Evolutionary conservation across 2,888 invertebrate genomes (phyloP).

Genomic region (Cerceris rybyensis): DNA sequence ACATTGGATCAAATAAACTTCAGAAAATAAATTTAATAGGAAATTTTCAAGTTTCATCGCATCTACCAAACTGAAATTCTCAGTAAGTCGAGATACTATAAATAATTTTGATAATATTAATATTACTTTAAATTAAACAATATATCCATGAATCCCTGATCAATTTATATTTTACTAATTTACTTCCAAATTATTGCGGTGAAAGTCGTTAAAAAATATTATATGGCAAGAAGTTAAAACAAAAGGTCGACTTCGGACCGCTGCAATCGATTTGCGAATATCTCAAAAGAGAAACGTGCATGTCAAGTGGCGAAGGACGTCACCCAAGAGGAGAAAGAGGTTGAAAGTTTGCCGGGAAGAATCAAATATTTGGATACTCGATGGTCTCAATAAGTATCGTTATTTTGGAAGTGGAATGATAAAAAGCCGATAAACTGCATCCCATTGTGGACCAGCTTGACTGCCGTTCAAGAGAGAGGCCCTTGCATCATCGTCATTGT

Average conservation of each 20-base stretch:
- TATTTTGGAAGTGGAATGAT: conserved; percentile 72
- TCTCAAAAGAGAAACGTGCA: not conserved
- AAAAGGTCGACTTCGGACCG: too few species aligned
- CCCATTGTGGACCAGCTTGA: conserved; percentile 67
- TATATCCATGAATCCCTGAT: too few species aligned
- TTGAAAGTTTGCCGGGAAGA: conserved; percentile 42
- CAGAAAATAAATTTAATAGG: not conserved
- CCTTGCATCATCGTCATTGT: conserved; percentile 62
- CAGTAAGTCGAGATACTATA: too few species aligned
- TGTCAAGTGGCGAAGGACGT: conserved; percentile 1
- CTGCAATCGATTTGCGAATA: too few species aligned
- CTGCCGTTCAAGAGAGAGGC: conserved; percentile 55
- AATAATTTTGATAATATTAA: too few species aligned
- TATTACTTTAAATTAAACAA: too few species aligned
- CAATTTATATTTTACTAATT: too few species aligned
- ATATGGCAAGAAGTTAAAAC: too few species aligned
- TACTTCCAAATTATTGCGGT: too few species aligned
- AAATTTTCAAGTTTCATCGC: too few species aligned
- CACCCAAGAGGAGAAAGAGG: conserved; percentile 10
- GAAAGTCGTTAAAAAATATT: too few species aligned
- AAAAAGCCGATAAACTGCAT: conserved; percentile 74
- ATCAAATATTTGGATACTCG: conserved; percentile 54
- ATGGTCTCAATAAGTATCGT: conserved; percentile 50
- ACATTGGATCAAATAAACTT: conserved; percentile 20
- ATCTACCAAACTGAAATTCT: too few species aligned